These are phyloP conservation scores for Balaeniceps rex DNA, from an alignment of 2,113 vertebrate species.

Conservation along the genomic window DNA sequence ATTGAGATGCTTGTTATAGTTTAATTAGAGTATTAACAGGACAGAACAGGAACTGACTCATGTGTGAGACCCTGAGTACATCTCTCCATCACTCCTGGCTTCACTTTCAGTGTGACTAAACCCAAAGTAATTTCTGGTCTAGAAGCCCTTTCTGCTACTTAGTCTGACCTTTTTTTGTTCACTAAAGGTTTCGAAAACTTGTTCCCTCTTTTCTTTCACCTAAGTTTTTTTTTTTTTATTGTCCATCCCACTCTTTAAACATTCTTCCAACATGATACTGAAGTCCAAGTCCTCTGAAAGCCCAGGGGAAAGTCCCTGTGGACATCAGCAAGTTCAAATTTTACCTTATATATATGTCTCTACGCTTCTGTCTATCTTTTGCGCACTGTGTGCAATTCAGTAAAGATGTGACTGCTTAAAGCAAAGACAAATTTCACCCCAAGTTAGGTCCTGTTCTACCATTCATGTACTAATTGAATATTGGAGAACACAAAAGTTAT, in stretches of 20 bases:
- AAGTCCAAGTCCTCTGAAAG: neutral
- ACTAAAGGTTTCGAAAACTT: neutral
- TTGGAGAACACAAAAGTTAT: neutral
- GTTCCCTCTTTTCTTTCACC: neutral
- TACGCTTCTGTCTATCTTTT: neutral
- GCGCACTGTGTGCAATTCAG: neutral
- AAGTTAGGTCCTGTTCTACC: neutral
- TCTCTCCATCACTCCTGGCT: neutral
- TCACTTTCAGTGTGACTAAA: conserved; percentile 26
- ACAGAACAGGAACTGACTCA: neutral
- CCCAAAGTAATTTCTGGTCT: neutral
- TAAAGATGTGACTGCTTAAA: neutral
- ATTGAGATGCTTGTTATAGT: neutral
- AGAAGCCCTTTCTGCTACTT: neutral
- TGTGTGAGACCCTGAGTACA: neutral
- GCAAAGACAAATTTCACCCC: neutral
- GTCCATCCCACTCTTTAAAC: neutral
- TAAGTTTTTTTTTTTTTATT: neutral
- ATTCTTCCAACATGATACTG: neutral
- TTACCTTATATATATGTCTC: neutral
- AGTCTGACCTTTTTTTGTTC: neutral
- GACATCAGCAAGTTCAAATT: neutral
- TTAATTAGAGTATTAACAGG: neutral
- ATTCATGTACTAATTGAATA: neutral
- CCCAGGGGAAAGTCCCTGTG: neutral